A percentile compares a stretch with the other conserved stretches of the same genome.
Evolutionary conservation across 2,888 invertebrate species (phyloP).

Genomic region (Holacanthella duospinosa): DNA sequence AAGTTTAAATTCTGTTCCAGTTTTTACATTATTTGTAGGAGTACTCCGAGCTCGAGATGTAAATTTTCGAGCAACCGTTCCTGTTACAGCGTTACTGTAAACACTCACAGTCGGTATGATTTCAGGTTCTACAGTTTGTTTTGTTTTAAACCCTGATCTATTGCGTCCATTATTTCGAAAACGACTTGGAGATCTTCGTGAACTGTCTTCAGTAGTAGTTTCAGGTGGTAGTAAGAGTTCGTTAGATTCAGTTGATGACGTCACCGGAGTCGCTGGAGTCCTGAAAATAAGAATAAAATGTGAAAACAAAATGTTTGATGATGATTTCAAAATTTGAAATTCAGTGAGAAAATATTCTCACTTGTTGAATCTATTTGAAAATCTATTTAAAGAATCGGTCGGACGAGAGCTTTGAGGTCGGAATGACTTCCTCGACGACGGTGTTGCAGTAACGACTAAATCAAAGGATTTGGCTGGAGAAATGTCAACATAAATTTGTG

Average conservation of each 20-base stretch:
- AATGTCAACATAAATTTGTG: slow-evolving; percentile 35
- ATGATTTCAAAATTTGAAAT: background rate
- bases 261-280: background rate
- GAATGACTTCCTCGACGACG: slow-evolving; percentile 28
- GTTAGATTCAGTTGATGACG: slow-evolving; percentile 25
- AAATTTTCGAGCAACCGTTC: slow-evolving; percentile 33
- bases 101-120: slow-evolving; percentile 31
- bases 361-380: slow-evolving; percentile 15
- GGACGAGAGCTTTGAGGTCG: slow-evolving; percentile 14
- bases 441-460: slow-evolving; percentile 35
- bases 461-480: slow-evolving; percentile 36
- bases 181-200: slow-evolving; percentile 13
- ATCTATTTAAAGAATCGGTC: slow-evolving; percentile 22
- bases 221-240: slow-evolving; percentile 22
- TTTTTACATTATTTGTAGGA: slow-evolving; percentile 12
- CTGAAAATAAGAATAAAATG: background rate
- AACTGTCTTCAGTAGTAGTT: background rate
- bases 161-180: slow-evolving; percentile 26
- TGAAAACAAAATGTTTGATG: no score
- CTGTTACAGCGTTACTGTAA: slow-evolving; percentile 32
- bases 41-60: slow-evolving; percentile 11
- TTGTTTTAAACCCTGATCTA: slow-evolving; percentile 8
- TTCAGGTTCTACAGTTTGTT: slow-evolving; percentile 15
- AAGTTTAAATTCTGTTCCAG: slow-evolving; percentile 13
- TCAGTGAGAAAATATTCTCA: no score